Base-by-base conservation (phyloP, 64 coral and sea anemone genomes). In the Pocillopora verrucosa region DNA sequence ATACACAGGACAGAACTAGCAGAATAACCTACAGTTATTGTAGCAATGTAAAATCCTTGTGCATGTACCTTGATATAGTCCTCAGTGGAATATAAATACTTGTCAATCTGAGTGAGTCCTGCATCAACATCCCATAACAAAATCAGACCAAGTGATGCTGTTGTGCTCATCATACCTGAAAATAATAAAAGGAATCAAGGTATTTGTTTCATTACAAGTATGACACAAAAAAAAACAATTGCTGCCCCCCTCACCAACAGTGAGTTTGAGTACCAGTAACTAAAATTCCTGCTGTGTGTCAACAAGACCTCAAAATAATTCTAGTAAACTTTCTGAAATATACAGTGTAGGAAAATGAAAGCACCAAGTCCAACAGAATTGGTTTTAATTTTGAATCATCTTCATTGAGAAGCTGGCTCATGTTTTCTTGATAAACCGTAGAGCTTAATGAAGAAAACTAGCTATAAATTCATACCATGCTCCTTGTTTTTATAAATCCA, bases 401-500 rank as follows among this genome's bases (percentile, higher is more conserved):
- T 5, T 1, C 41, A 51, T 51, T 51, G 30, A 30, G 30, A 30
- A 30, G 30, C 0, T 30, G 41, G 41, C 7, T 0, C 41, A 51
- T 3, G 41, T 51, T 51, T 51, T 51, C 41, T 51, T 51, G 41
- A 51, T 51, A 51, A 51, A 51, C 1, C 41, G 1, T 51, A 51
- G 7, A 51, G 41, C 3, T 7, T 51, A 4, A 51, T 51, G 41
- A 51, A 7, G 41, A 51, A 51, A 51, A 51, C 3, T 30, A 30
- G 30, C 30, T 30, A 30, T 10, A 58, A 58, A 19, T 35, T 68
- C 36, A 79, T 77, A 98, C 96, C 96, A 90, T 95, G 94, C 76
- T 98, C 96, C 60, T 98, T 98, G 79, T 98, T 98, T 63, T 98
- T 98, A 69, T 98, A 98, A 93, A 98, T 98, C 96, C 96, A 98